These are phyloP conservation scores for Oithona nana DNA, from an alignment of 2,888 invertebrate species.

Conservation along the genomic window DNA sequence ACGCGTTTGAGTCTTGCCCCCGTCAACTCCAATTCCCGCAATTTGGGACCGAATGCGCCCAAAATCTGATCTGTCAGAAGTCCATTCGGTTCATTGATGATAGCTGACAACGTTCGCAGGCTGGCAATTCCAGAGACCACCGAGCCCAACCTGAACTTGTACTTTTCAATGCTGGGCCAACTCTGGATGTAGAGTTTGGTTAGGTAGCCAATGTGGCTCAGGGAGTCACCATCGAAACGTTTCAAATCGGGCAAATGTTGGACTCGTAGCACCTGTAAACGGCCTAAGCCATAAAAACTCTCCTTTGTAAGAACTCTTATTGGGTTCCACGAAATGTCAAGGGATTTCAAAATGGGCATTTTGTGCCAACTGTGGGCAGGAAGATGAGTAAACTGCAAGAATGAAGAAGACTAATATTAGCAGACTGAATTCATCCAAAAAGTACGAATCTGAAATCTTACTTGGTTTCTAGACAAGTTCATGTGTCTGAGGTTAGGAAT, in stretches of 20 bases:
- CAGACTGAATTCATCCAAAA: too few species aligned
- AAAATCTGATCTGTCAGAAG: slow-evolving; percentile 52
- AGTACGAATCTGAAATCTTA: too few species aligned
- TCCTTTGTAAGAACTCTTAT: slow-evolving; percentile 33
- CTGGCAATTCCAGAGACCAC: slow-evolving; percentile 35
- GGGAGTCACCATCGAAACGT: slow-evolving; percentile 51
- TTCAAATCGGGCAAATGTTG: slow-evolving; percentile 50
- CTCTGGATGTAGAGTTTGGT: slow-evolving; percentile 50
- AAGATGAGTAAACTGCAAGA: slow-evolving; percentile 47
- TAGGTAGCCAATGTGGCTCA: slow-evolving; percentile 48
- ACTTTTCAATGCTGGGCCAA: slow-evolving; percentile 48
- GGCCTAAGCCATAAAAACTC: slow-evolving; percentile 22
- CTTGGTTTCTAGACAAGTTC: slow-evolving; percentile 50
- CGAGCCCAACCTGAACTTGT: slow-evolving; percentile 42
- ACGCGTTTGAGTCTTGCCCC: slow-evolving; percentile 52
- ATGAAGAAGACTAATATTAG: too few species aligned
- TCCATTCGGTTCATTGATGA: slow-evolving; percentile 54
- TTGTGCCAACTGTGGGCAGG: slow-evolving; percentile 43
- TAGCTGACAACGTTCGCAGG: slow-evolving; percentile 48
- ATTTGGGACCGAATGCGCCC: slow-evolving; percentile 54
- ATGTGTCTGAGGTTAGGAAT: slow-evolving; percentile 41
- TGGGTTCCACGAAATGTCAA: slow-evolving; percentile 65
- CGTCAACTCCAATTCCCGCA: slow-evolving; percentile 57
- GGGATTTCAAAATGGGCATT: slow-evolving; percentile 42
- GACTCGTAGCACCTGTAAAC: slow-evolving; percentile 38